A percentile compares a stretch with the other conserved stretches of the same genome.
Conservation (phyloP, 2,797 vertebrate species). For the Graptemys geographica region DNA sequence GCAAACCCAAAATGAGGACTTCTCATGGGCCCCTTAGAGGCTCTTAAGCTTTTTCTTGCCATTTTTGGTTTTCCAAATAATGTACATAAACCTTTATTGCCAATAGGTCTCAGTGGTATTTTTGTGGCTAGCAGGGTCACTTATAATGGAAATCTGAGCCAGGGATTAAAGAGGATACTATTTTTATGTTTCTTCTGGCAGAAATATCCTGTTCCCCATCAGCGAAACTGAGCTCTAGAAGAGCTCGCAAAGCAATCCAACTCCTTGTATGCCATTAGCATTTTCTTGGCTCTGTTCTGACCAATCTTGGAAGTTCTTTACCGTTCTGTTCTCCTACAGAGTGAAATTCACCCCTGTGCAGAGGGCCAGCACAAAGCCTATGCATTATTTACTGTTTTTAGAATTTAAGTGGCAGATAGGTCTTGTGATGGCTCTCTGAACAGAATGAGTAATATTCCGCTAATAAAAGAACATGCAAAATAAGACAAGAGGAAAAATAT, state of each 20-base stretch:
- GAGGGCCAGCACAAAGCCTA: neutral
- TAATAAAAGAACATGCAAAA: neutral
- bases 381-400: neutral
- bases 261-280: neutral
- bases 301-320: neutral
- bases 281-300: neutral
- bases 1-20: conserved; percentile 42
- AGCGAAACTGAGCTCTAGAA: neutral
- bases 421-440: neutral
- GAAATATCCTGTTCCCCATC: conserved; percentile 3
- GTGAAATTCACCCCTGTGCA: neutral
- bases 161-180: conserved; percentile 36
- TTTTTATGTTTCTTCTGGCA: conserved; percentile 46
- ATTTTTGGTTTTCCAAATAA: conserved; percentile 57
- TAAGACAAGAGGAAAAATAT: neutral
- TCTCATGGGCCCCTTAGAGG: conserved; percentile 19
- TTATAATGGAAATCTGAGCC: conserved; percentile 33
- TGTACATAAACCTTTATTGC: conserved; percentile 1
- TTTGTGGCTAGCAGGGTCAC: conserved; percentile 18
- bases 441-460: neutral
- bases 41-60: conserved; percentile 27
- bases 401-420: neutral
- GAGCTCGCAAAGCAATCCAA: neutral
- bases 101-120: conserved; percentile 39
- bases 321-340: neutral